Evolutionary conservation across 2,113 vertebrate genomes (phyloP).

Genomic region (Elaphurus davidianus): DNA sequence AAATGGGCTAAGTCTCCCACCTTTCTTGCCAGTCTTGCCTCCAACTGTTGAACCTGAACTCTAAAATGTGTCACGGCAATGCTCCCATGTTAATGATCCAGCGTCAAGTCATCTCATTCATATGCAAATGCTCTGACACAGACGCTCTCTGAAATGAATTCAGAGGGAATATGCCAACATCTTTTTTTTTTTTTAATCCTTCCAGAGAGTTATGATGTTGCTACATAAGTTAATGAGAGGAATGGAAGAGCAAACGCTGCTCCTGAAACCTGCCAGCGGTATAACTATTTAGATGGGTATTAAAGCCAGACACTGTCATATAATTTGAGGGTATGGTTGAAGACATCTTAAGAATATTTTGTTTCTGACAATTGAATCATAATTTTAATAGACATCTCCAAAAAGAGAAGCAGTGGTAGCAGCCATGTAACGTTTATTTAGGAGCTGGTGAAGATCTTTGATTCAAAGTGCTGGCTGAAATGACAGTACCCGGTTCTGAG

Average conservation of each 20-base stretch:
- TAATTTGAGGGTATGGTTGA: conserved; percentile 67
- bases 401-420: conserved; percentile 48
- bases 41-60: conserved; percentile 68
- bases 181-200: conserved; percentile 34
- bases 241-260: conserved; percentile 36
- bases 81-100: conserved; percentile 66
- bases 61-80: not conserved
- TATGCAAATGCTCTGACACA: conserved; percentile 70
- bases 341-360: conserved; percentile 73
- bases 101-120: conserved; percentile 63
- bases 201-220: conserved; percentile 67
- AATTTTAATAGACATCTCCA: conserved; percentile 72
- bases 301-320: conserved; percentile 72
- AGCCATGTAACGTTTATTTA: conserved; percentile 65
- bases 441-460: conserved; percentile 62
- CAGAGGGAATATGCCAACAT: conserved; percentile 50
- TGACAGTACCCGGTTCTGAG: conserved; percentile 31
- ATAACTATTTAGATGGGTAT: conserved; percentile 52
- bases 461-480: conserved; percentile 54
- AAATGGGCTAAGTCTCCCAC: not conserved
- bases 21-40: not conserved
- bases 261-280: conserved; percentile 70
- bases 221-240: conserved; percentile 53
- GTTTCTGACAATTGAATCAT: conserved; percentile 72
- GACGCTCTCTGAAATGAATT: conserved; percentile 40